Conservation (phyloP, 2,888 invertebrate genomes). For the Scaptomyza tumidula region DNA sequence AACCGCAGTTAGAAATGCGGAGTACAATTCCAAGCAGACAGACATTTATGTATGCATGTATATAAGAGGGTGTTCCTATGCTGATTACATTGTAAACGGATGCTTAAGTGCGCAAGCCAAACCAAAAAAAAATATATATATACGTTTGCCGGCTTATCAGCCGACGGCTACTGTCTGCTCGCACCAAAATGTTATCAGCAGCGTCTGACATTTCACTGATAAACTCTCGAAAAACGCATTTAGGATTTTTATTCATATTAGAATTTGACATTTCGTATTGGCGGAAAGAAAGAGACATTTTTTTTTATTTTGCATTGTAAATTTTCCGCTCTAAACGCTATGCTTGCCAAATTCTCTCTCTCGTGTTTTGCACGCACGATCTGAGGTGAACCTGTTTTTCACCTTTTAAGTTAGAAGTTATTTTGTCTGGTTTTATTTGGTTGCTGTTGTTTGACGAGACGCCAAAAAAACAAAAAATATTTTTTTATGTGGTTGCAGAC, state of each 20-base stretch:
- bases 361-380: constrained; percentile 40
- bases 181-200: constrained; percentile 42
- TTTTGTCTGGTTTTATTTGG: constrained; percentile 23
- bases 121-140: not conserved
- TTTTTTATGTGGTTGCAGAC: constrained; percentile 8
- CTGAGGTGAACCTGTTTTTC: constrained; percentile 49
- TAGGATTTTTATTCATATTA: constrained; percentile 31
- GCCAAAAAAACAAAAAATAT: constrained; percentile 17
- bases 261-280: constrained; percentile 28
- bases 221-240: constrained; percentile 32
- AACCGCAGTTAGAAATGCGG: not conserved
- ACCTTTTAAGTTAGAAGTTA: constrained; percentile 27
- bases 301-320: constrained; percentile 1
- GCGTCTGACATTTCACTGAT: constrained; percentile 51
- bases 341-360: not conserved
- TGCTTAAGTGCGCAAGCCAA: constrained; percentile 21
- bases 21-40: constrained; percentile 6
- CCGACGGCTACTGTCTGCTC: constrained; percentile 17
- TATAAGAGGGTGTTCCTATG: constrained; percentile 1
- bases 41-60: not conserved
- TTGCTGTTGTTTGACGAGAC: constrained; percentile 22
- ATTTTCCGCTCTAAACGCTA: not conserved
- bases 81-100: constrained; percentile 52
- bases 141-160: constrained; percentile 43
- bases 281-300: constrained; percentile 7